Percentiles rank a stretch among this genome's conserved stretches.
Conservation (phyloP, 2,113 vertebrate species). For the Thunnus thynnus region DNA sequence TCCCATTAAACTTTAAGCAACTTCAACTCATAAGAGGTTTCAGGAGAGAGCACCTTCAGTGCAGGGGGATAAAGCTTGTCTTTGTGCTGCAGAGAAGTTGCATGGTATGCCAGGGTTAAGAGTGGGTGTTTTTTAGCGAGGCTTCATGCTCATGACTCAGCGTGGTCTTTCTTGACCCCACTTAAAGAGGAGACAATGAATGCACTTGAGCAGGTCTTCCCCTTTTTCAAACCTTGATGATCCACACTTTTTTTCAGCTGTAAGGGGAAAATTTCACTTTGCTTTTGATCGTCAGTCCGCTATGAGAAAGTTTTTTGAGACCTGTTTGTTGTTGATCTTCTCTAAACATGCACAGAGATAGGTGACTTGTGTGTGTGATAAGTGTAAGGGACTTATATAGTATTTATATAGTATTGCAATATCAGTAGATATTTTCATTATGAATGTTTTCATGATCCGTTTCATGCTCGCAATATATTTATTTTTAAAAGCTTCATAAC, state of each 20-base stretch:
- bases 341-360: not conserved
- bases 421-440: not conserved
- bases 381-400: too few relatives aligned
- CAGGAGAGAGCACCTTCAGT: constrained; percentile 68
- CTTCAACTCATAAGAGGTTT: constrained; percentile 69
- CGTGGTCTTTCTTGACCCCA: constrained; percentile 79
- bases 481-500: not conserved
- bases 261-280: constrained; percentile 24
- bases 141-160: constrained; percentile 63
- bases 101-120: constrained; percentile 67
- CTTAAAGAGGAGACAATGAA: constrained; percentile 79
- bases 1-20: constrained; percentile 70
- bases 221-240: constrained; percentile 44
- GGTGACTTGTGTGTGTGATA: too few relatives aligned
- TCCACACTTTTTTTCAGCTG: constrained; percentile 30
- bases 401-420: too few relatives aligned
- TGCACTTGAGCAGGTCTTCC: constrained; percentile 67
- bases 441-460: not conserved
- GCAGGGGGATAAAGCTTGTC: constrained; percentile 68
- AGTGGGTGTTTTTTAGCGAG: constrained; percentile 63
- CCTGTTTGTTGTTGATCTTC: not conserved
- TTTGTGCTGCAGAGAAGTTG: constrained; percentile 72
- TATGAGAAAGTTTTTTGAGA: not conserved
- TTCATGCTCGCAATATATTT: not conserved
- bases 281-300: not conserved